Evolutionary conservation across 1,140 invertebrate genomes (phyloP).

Genomic region (Ips nitidus): DNA sequence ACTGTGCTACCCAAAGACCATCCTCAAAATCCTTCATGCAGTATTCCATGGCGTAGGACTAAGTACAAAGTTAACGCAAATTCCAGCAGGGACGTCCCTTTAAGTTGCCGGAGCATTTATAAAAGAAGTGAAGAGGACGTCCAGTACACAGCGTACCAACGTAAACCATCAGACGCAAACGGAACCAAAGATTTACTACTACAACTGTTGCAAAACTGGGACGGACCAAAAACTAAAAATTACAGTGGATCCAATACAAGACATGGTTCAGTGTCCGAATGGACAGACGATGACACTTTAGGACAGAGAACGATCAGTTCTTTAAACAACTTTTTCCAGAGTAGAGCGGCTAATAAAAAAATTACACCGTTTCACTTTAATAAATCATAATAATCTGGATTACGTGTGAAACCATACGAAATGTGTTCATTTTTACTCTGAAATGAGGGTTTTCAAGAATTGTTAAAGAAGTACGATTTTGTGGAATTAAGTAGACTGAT

Average conservation of each 20-base stretch:
- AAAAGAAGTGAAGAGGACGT: conserved; percentile 27
- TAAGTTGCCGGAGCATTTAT: conserved; percentile 53
- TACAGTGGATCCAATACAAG: conserved; percentile 54
- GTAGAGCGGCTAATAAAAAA: conserved; percentile 61
- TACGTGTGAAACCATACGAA: too few relatives aligned
- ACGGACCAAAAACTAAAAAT: conserved; percentile 62
- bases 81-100: conserved; percentile 64
- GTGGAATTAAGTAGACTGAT: too few relatives aligned
- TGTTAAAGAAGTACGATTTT: too few relatives aligned
- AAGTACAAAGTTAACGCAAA: conserved; percentile 61
- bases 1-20: conserved; percentile 30
- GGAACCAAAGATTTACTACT: conserved; percentile 36
- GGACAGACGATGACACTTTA: conserved; percentile 57
- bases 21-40: conserved; percentile 33
- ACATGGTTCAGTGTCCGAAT: conserved; percentile 62
- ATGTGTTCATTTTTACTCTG: too few relatives aligned
- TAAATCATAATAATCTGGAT: conserved; percentile 23
- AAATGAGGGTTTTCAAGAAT: too few relatives aligned
- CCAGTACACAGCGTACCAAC: conserved; percentile 7
- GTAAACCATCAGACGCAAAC: conserved; percentile 14
- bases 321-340: conserved; percentile 67
- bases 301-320: conserved; percentile 65
- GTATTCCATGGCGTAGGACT: conserved; percentile 59
- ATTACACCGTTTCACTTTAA: conserved; percentile 47
- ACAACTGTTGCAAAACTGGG: conserved; percentile 48